phyloP scores from a whole-genome alignment of 1,140 invertebrate genomes.

The Metopolophium dirhodum region DNA sequence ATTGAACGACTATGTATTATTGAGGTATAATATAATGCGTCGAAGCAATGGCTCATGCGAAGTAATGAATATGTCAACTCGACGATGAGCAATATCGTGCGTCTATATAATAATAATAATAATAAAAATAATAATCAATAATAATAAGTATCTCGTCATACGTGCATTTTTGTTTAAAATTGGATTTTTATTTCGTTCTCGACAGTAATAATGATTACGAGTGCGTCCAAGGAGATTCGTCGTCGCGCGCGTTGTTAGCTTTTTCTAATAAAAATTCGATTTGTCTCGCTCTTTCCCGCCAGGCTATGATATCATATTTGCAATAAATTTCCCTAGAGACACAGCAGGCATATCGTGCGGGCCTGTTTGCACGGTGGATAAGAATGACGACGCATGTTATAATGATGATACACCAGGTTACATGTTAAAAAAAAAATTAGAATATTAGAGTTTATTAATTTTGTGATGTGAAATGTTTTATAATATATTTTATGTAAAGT shows the following conservation, averaged over 20 bases:
- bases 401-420: background rate
- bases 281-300: background rate
- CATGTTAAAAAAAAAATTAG: background rate
- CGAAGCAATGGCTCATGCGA: background rate
- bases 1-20: background rate
- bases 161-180: background rate
- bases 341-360: background rate
- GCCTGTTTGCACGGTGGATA: background rate
- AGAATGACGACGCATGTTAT: background rate
- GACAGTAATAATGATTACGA: background rate
- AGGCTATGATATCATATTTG: background rate
- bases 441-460: background rate
- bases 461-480: background rate
- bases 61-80: background rate
- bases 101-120: background rate
- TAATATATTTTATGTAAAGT: background rate
- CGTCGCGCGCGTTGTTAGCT: background rate
- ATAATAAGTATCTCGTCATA: background rate
- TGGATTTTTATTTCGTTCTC: background rate
- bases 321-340: constrained; percentile 41
- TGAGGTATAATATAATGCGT: background rate
- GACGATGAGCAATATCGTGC: background rate
- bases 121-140: background rate
- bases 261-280: background rate
- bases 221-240: background rate